Conservation (phyloP, 2,113 vertebrate species). For the Ibidorhyncha struthersii region DNA sequence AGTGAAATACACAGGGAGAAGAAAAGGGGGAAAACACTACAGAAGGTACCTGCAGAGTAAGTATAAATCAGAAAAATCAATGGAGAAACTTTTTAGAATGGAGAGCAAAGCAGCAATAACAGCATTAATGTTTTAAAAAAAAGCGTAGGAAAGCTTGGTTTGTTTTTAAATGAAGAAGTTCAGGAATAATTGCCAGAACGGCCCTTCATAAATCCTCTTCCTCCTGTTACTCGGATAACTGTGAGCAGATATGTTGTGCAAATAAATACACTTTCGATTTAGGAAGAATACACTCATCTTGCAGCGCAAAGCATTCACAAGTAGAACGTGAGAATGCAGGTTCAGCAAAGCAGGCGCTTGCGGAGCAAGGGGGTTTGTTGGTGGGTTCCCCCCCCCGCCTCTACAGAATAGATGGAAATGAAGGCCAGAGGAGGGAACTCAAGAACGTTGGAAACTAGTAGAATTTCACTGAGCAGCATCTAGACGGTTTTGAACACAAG, state of each 20-base stretch:
- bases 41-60: not conserved
- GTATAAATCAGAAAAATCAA: not conserved
- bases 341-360: not conserved
- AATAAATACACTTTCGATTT: too few relatives aligned
- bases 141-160: not conserved
- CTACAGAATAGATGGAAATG: not conserved
- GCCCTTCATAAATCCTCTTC: not conserved
- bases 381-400: too few relatives aligned
- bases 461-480: not conserved
- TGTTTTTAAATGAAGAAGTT: not conserved
- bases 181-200: not conserved
- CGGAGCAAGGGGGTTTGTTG: accelerated
- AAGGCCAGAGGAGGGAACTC: not conserved
- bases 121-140: not conserved
- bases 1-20: not conserved
- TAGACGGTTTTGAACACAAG: not conserved
- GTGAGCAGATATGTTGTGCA: not conserved
- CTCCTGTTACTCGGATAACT: not conserved
- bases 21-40: not conserved
- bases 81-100: not conserved
- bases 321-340: not conserved
- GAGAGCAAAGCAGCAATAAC: not conserved
- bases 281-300: not conserved
- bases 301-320: not conserved
- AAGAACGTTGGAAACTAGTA: not conserved